Conservation (phyloP, 2,888 invertebrate genomes). For the Heliconius sara region DNA sequence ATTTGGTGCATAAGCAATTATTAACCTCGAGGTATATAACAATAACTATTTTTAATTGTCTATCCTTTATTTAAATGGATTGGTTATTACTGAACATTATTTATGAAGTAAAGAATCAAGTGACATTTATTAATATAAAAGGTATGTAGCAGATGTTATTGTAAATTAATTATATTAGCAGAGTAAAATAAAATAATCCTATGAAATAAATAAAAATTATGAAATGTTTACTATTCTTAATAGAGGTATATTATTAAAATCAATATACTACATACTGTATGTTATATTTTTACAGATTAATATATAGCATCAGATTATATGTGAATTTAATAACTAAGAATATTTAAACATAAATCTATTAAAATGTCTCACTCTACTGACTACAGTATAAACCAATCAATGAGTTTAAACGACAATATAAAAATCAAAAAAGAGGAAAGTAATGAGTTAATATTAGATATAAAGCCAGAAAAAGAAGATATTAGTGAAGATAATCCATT, state of each 20-base stretch:
- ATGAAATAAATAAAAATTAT: background rate
- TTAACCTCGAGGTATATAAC: constrained; percentile 31
- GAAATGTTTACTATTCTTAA: background rate
- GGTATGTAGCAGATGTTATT: constrained; percentile 2
- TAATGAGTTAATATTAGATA: constrained; percentile 32
- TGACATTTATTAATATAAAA: constrained; percentile 14
- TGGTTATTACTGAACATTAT: constrained; percentile 15
- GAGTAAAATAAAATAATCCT: background rate
- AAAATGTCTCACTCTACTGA: constrained; percentile 16
- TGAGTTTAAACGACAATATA: constrained; percentile 22
- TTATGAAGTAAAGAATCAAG: background rate
- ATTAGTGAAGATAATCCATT: constrained; percentile 29
- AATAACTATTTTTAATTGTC: constrained; percentile 19
- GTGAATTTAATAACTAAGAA: background rate
- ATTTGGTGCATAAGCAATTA: constrained; percentile 28
- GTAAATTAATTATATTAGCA: background rate
- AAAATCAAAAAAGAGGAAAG: constrained; percentile 38
- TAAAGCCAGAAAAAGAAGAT: constrained; percentile 33
- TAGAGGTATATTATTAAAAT: background rate
- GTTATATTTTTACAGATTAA: background rate
- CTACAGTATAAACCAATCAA: background rate
- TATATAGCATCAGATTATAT: background rate
- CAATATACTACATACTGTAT: background rate
- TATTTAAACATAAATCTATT: background rate
- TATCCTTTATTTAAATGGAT: constrained; percentile 35